These are phyloP conservation scores for Siniperca undulata DNA, from an alignment of 2,797 vertebrate genomes.

Conservation along the genomic window DNA sequence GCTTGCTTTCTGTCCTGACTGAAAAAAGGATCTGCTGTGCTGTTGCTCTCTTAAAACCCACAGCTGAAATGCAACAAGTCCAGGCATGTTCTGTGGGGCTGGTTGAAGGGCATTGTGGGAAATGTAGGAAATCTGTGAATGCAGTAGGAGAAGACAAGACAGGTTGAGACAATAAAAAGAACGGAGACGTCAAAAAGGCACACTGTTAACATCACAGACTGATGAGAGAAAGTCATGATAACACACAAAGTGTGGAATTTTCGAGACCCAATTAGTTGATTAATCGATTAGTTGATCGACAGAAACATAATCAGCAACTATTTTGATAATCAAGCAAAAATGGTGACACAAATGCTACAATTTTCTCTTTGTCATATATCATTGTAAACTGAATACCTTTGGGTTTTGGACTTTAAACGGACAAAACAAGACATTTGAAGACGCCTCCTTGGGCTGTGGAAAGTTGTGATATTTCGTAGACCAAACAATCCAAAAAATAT, in stretches of 20 bases:
- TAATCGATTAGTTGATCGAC: neutral
- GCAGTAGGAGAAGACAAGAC: neutral
- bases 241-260: neutral
- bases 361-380: neutral
- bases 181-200: neutral
- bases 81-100: slow-evolving; percentile 9
- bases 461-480: neutral
- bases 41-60: neutral
- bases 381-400: neutral
- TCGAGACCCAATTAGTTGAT: neutral
- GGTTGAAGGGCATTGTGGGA: slow-evolving; percentile 33
- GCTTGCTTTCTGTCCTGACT: neutral
- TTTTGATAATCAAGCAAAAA: neutral
- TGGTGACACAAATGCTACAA: neutral
- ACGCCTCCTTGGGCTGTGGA: neutral
- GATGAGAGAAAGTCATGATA: neutral
- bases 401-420: neutral
- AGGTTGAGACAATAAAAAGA: neutral
- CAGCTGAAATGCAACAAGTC: slow-evolving; percentile 36
- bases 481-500: neutral
- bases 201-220: neutral
- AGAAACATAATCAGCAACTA: neutral
- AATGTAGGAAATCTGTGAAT: slow-evolving; percentile 8
- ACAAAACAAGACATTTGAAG: neutral
- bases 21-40: neutral